phyloP scores from a whole-genome alignment of 2,888 invertebrate genomes.

The Machimus rusticus region DNA sequence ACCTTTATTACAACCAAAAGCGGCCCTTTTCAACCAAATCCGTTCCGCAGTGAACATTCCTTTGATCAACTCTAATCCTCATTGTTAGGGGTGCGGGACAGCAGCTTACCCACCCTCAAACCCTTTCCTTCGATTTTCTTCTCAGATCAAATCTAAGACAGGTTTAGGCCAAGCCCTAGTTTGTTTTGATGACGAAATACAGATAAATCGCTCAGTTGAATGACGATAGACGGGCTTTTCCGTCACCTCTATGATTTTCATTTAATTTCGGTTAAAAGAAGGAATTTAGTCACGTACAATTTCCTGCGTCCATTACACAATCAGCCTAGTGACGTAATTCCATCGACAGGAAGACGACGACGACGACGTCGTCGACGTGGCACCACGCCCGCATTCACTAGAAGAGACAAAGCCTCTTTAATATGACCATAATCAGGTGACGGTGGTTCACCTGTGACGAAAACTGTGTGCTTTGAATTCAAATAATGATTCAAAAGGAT shows the following conservation, averaged over 20 bases:
- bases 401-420: neutral
- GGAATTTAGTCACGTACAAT: neutral
- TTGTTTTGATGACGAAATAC: neutral
- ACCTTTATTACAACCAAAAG: neutral
- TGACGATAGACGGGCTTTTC: neutral
- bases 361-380: neutral
- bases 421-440: conserved; percentile 4
- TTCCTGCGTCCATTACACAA: neutral
- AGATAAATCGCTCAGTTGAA: neutral
- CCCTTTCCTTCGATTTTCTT: neutral
- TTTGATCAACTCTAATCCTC: conserved; percentile 4
- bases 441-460: conserved; percentile 4
- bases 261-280: neutral
- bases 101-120: neutral
- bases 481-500: neutral
- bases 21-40: neutral
- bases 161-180: neutral
- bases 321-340: conserved; percentile 11
- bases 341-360: neutral
- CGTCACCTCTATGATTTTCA: neutral
- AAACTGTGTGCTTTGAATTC: conserved; percentile 4
- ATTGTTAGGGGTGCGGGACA: neutral
- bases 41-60: neutral
- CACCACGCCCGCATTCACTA: neutral
- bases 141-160: neutral